These are phyloP conservation scores for Crotalus horridus DNA, from an alignment of 2,113 vertebrate genomes.

Conservation along the genomic window DNA sequence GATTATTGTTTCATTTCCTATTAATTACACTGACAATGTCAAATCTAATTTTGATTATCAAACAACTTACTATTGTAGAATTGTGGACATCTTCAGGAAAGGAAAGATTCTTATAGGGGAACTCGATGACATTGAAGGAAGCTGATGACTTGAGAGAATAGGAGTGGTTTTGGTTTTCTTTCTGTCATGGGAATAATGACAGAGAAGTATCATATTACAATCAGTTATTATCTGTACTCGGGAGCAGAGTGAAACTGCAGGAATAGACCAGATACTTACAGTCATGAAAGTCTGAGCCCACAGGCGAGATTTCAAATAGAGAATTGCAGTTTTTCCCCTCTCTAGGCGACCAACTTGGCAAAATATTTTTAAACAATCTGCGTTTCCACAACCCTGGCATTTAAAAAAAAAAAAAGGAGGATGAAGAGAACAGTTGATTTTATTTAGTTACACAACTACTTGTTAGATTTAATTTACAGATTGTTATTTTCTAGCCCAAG, in stretches of 20 bases:
- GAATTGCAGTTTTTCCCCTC: constrained; percentile 84
- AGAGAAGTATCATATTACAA: neutral
- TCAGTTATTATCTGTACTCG: neutral
- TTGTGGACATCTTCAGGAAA: constrained; percentile 81
- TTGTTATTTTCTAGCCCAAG: neutral
- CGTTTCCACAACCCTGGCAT: constrained; percentile 79
- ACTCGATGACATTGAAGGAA: constrained; percentile 89
- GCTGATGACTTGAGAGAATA: constrained; percentile 85
- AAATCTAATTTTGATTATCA: constrained; percentile 3
- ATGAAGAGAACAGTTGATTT: constrained; percentile 27
- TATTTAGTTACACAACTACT: neutral
- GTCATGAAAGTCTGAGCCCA: constrained; percentile 87
- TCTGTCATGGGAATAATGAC: constrained; percentile 63
- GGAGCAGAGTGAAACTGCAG: neutral
- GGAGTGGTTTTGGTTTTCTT: constrained; percentile 90
- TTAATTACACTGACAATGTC: neutral
- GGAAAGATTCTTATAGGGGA: constrained; percentile 90
- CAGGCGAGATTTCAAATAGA: constrained; percentile 87
- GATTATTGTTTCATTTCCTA: neutral
- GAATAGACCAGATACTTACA: constrained; percentile 65
- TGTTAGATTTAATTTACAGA: neutral
- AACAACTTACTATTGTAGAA: constrained; percentile 81
- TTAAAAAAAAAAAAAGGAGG: constrained; percentile 24
- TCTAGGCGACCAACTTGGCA: constrained; percentile 93
- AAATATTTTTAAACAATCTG: constrained; percentile 80